These are phyloP conservation scores for Pollenia angustigena DNA, from an alignment of 2,888 invertebrate genomes.

Conservation along the genomic window DNA sequence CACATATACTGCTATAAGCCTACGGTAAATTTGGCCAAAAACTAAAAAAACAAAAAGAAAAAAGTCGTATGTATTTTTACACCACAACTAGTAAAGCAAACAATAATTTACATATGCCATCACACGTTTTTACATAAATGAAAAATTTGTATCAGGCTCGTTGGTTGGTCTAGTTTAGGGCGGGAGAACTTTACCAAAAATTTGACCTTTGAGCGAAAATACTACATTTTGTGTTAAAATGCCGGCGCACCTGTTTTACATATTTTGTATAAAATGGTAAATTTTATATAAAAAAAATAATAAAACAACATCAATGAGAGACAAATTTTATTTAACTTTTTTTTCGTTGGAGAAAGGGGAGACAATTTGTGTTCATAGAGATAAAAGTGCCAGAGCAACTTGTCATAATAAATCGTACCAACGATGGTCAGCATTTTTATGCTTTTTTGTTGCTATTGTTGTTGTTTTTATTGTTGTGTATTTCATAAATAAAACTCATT, in stretches of 20 bases:
- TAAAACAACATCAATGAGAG: slow-evolving; percentile 38
- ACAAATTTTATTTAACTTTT: slow-evolving; percentile 48
- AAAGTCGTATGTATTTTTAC: slow-evolving; percentile 54
- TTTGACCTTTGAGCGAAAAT: background rate
- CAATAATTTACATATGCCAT: slow-evolving; percentile 49
- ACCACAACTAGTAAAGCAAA: slow-evolving; percentile 45
- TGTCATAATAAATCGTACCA: slow-evolving; percentile 82
- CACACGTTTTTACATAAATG: slow-evolving; percentile 13
- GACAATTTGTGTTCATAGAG: slow-evolving; percentile 81
- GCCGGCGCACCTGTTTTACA: background rate
- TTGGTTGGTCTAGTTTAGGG: background rate
- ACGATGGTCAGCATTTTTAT: slow-evolving; percentile 71
- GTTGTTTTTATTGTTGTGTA: slow-evolving; percentile 10
- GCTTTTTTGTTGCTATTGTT: slow-evolving; percentile 47
- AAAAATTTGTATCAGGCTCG: background rate
- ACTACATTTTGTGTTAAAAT: background rate
- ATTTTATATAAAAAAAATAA: slow-evolving; percentile 10
- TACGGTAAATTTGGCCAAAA: slow-evolving; percentile 44
- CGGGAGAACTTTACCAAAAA: background rate
- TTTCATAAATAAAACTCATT: slow-evolving; percentile 68
- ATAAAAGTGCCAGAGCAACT: slow-evolving; percentile 83
- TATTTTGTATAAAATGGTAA: slow-evolving; percentile 9
- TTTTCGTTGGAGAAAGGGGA: slow-evolving; percentile 72
- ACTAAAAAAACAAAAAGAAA: slow-evolving; percentile 15
- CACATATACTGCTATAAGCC: slow-evolving; percentile 35